Evolutionary conservation across 53 echinoderm and acorn worm species (phyloP), one percentile per base, ranked within the genome.

Genomic region (Mesocentrotus franciscanus): DNA sequence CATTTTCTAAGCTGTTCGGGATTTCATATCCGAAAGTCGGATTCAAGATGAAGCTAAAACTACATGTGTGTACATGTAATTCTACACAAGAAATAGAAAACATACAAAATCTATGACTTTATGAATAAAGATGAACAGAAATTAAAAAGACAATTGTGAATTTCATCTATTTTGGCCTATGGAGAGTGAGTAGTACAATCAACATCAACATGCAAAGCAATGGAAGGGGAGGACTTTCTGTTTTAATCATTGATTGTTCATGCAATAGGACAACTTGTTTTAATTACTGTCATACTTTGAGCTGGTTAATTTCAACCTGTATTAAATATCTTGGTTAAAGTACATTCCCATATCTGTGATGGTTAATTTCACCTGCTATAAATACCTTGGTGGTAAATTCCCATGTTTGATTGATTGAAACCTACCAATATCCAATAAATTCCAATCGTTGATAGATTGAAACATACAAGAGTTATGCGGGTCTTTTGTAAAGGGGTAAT

Each of bases 141-240:
- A 74, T 8, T 14, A 30, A 30, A 30, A 74, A 74, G 20, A 24
- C 68, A 1, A 74, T 30, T 1, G 11, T 74, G 74, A 32, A 74
- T 74, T 32, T 30, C 9, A 22, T 74, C 74, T 74, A 30, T 74
- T 74, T 74, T 32, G 32, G 74, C 1, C 32, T 29, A 30, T 32
- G 18, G 15, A 62, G 17, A 62, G 18, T 62, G 3, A 62, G 72
- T 27, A 62, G 72, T 27, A 72, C 4, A 20, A 0, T 13, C 30
- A 32, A 78, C 78, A 78, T 34, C 78, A 78, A 78, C 78, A 78
- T 78, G 78, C 78, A 78, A 78, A 9, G 34, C 78, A 78, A 78
- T 13, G 33, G 13, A n/a, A 62, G 64, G 64, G 64, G 5, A 64
- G 49, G 6, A 49, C 20, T 18, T 16, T 16, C 64, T 64, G 15